phyloP scores from a whole-genome alignment of 2,113 vertebrate species.

The Ammodytes marinus region DNA sequence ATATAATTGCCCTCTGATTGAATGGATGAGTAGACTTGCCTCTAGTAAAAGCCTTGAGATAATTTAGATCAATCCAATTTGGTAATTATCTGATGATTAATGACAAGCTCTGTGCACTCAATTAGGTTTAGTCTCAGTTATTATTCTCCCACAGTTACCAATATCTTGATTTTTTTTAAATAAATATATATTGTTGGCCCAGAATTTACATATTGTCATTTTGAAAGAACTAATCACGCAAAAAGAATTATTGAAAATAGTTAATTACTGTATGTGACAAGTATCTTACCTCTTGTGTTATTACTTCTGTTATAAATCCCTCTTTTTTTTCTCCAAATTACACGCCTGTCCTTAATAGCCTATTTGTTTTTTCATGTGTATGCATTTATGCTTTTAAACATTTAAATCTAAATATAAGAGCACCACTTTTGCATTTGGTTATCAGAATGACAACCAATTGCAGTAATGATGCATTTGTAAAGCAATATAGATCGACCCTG shows the following conservation, averaged over 20 bases:
- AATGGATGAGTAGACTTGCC: slow-evolving; percentile 19
- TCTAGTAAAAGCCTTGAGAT: slow-evolving; percentile 18
- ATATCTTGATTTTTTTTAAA: slow-evolving; percentile 9
- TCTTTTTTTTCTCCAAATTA: not conserved
- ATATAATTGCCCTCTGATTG: not conserved
- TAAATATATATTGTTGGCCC: not conserved
- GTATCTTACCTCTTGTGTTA: not conserved
- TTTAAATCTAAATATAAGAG: not conserved
- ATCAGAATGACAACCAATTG: slow-evolving; percentile 11
- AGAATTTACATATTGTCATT: not conserved
- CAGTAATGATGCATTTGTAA: slow-evolving; percentile 10
- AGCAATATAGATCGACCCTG: slow-evolving; percentile 39
- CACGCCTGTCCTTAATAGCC: not conserved
- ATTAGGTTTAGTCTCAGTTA: slow-evolving; percentile 17
- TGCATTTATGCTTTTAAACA: not conserved
- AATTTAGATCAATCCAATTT: slow-evolving; percentile 62
- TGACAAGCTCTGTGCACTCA: slow-evolving; percentile 46
- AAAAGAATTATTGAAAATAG: not conserved
- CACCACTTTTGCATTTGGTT: not conserved
- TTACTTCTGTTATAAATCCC: not conserved
- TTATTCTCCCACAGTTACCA: slow-evolving; percentile 9
- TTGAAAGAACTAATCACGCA: not conserved
- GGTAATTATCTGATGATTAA: slow-evolving; percentile 64
- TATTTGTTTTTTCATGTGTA: not conserved
- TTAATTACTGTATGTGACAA: not conserved